Conservation (phyloP, 2,888 invertebrate genomes). For the Liodrosophila aerea region DNA sequence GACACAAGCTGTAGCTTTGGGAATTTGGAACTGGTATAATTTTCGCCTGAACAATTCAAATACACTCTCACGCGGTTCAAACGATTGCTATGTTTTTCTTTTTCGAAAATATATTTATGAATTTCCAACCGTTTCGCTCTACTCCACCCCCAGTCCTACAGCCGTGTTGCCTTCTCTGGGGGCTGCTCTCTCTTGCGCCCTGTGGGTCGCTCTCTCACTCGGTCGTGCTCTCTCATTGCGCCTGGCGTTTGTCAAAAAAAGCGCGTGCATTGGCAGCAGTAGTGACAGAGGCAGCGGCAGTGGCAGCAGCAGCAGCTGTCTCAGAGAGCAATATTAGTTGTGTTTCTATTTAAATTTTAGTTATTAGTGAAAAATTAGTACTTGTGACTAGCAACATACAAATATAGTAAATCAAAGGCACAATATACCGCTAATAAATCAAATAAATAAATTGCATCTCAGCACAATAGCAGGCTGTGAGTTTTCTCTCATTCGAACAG, state of each 20-base stretch:
- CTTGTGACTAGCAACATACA: background rate
- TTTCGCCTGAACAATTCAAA: too few species aligned
- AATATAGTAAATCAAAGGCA: background rate
- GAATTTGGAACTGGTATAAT: conserved; percentile 12
- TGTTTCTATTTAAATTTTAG: conserved; percentile 50
- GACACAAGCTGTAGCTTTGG: conserved; percentile 6
- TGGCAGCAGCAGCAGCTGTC: conserved; percentile 33
- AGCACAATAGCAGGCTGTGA: too few species aligned
- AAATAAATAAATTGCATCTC: too few species aligned
- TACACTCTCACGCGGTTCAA: conserved; percentile 1
- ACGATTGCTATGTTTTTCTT: conserved; percentile 24
- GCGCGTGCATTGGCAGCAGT: conserved; percentile 40
- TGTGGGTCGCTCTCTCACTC: conserved; percentile 34
- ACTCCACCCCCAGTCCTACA: conserved; percentile 28
- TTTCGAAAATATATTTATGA: conserved; percentile 6
- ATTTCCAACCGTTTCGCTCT: conserved; percentile 46
- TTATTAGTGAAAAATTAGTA: conserved; percentile 40
- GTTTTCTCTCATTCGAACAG: background rate
- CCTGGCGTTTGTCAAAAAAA: conserved; percentile 57
- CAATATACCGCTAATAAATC: too few species aligned
- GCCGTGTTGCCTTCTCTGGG: conserved; percentile 15
- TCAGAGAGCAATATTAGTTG: conserved; percentile 36
- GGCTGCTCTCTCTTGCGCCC: conserved; percentile 28
- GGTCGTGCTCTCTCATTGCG: conserved; percentile 17
- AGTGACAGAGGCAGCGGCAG: conserved; percentile 10